Base-by-base conservation (phyloP, 2,113 vertebrate species). In the Nyctibius bracteatus region DNA sequence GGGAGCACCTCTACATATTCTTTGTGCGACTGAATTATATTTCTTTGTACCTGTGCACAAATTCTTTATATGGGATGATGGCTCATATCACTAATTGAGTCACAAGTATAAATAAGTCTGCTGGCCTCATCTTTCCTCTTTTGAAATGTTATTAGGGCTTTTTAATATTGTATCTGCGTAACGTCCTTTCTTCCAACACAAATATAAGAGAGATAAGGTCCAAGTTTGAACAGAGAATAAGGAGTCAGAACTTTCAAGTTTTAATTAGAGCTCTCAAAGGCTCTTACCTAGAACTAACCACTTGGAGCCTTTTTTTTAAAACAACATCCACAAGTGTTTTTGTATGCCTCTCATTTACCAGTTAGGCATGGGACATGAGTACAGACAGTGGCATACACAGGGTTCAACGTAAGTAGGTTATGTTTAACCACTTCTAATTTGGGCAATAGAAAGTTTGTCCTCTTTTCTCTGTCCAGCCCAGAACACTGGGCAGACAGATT, bases 101-200 rank as follows among this genome's bases (percentile, higher is more conserved):
- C 55, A 91, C 22, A 72, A 61, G n/a, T 72, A 89, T 72, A 94
- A 93, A 66, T 80, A 54, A 70, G 15, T 43, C 51, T 85, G 13
- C 30, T 90, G 58, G 33, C 80, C 81, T 81, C 17, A 18, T 71
- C 92, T 70, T 66, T 82, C 39, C 23, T 62, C n/a, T 43, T 81
- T 41, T 77, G 54, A 85, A 82, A 61, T 35, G 31, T 75, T 81
- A 63, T 71, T 75, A 47, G 13, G 10, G 6, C 9, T 44, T 88
- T 78, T 91, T 39, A 65, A 46, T 68, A 72, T 55, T 85, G 12
- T 33, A 72, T n/a, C 15, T 49, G 30, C 6, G 57, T 46, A 70
- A 47, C 0, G 2, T 52, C 15, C n/a, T 88, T 91, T 95, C 25
- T 88, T 88, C 28, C 25, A 96, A 52, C 8, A 72, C 23, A 6